Evolutionary conservation across 2,113 vertebrate species (phyloP), one percentile per base, ranked within the genome.

Genomic region (Cnemophilus loriae): DNA sequence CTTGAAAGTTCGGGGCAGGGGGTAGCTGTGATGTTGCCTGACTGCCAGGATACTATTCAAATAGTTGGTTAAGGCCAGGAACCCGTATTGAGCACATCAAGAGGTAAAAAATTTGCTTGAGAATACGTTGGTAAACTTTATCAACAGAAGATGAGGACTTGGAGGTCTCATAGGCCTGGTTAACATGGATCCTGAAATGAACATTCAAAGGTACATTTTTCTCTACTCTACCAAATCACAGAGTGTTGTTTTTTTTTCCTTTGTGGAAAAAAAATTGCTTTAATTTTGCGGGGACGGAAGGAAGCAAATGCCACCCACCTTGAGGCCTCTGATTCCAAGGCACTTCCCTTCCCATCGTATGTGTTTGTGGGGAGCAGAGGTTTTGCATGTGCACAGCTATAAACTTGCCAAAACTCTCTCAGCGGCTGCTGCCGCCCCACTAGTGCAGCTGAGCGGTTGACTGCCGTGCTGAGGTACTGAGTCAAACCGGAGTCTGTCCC

Each of bases 251-350:
- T 42, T 41, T 46, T 70, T 69, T 33, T 47, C 32, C 27, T 90
- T 59, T 53, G 60, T 20, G 37, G 21, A 81, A 79, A 85, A 13
- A 85, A 87, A 84, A 37, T 17, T 61, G 28, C 32, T 93, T 85
- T 75, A 64, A 70, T 84, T 93, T 96, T 84, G 42, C 67, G 68
- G 59, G 44, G 76, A 86, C 0, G 0, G 83, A 90, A 94, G 87
- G 75, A 95, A 94, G 47, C 9, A 92, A 69, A 92, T 92, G 67
- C 71, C 85, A 86, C 88, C 85, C 80, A 59, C 75, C 37, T 60
- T 42, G 80, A 84, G 49, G 69, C 32, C 44, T 94, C 52, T 74
- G n/a, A 60, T 86, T 88, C 92, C 85, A 95, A 94, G 93, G 75
- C 64, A 67, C 49, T 90, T 90, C 70, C 69, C 49, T 89, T 82